Evolutionary conservation across 2,888 invertebrate genomes (phyloP), one percentile per base, ranked within the genome.

Genomic region (Chalcosyrphus nemorum): DNA sequence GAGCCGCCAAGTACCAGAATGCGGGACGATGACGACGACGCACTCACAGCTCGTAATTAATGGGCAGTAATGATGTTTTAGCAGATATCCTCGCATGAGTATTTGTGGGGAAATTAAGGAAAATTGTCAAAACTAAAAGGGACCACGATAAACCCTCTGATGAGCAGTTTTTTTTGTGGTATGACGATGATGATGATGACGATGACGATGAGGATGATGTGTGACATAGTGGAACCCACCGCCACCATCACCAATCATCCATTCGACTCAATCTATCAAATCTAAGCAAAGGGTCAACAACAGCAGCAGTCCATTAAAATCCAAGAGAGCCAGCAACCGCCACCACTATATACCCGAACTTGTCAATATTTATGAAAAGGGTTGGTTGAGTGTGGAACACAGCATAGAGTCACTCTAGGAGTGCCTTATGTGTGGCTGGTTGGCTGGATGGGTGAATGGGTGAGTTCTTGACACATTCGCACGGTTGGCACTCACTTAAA

Each of bases 361-460:
- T 80, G 84, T 84, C 84, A 84, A 84, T 84, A 74, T 77, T 77
- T 77, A 77, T 77, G 77, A 65, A 80, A 75, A 75, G 74, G 74
- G 74, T 80, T 84, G 38, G 35, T 17, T 45, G 38, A 38, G 45
- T 70, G 27, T 4, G 57, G 32, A 38, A 21, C n/a, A 21, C 13
- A 4, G n/a, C n/a, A n/a, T n/a, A n/a, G n/a, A n/a, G n/a, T n/a
- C n/a, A n/a, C n/a, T n/a, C n/a, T n/a, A 24, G 24, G 19, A 19
- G 32, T 17, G 57, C 24, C 2, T n/a, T n/a, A n/a, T n/a, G n/a
- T n/a, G n/a, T n/a, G n/a, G n/a, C n/a, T n/a, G n/a, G n/a, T n/a
- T n/a, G n/a, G n/a, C n/a, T n/a, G n/a, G n/a, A n/a, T n/a, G n/a
- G 17, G 27, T 5, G 17, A 50, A 24, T 2, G 43, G 43, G 32